phyloP scores from a whole-genome alignment of 1,140 invertebrate species.

The Zaprionus africanus region DNA sequence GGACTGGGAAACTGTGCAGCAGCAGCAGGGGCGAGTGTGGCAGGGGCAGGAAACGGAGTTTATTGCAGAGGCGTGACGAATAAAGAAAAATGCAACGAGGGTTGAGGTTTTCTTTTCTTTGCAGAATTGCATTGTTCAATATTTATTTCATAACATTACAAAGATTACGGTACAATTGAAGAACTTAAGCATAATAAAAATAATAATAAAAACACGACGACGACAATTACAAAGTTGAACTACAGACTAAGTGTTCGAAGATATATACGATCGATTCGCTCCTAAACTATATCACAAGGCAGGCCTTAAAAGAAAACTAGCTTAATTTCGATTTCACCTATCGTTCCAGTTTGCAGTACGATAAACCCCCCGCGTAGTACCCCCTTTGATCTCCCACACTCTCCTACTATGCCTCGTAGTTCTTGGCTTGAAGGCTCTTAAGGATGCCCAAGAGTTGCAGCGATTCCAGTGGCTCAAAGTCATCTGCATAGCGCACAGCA shows the following conservation, averaged over 20 bases:
- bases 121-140: slow-evolving; percentile 59
- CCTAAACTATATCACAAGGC: slow-evolving; percentile 71
- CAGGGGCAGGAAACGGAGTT: slow-evolving; percentile 23
- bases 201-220: too few species aligned
- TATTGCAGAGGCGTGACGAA: slow-evolving; percentile 40
- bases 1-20: slow-evolving; percentile 29
- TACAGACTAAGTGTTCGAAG: slow-evolving; percentile 45
- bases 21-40: neutral
- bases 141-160: slow-evolving; percentile 49
- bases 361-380: slow-evolving; percentile 33
- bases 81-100: slow-evolving; percentile 35
- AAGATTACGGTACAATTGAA: slow-evolving; percentile 44
- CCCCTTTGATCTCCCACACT: neutral
- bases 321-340: slow-evolving; percentile 65
- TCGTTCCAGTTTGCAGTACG: slow-evolving; percentile 77
- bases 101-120: slow-evolving; percentile 46
- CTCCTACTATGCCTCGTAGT: slow-evolving; percentile 56
- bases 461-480: slow-evolving; percentile 77
- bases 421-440: slow-evolving; percentile 70
- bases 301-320: slow-evolving; percentile 46
- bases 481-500: slow-evolving; percentile 73
- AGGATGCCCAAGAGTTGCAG: slow-evolving; percentile 76
- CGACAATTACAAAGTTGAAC: neutral
- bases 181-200: slow-evolving; percentile 14
- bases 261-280: slow-evolving; percentile 24